Evolutionary conservation across 2,888 invertebrate species (phyloP).

Genomic region (Archaeoteleia sp.): DNA sequence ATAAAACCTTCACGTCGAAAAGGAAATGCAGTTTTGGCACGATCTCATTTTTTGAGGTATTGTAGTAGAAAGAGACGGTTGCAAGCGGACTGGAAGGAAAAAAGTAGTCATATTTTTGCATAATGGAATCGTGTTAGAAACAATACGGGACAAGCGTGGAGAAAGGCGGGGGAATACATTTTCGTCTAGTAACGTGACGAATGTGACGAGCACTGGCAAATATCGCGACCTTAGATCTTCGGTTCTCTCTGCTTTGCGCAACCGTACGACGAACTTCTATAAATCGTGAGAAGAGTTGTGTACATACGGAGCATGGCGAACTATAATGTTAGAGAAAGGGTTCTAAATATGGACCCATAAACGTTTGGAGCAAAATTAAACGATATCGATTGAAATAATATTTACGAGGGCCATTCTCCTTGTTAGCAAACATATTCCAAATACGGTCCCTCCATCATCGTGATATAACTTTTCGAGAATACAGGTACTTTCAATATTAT

Average conservation of each 20-base stretch:
- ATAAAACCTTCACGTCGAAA: no score
- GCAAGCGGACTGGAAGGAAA: constrained; percentile 39
- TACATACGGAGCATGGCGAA: constrained; percentile 28
- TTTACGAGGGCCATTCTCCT: no score
- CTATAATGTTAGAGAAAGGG: constrained; percentile 17
- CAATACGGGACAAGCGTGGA: constrained; percentile 29
- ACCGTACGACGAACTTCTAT: constrained; percentile 34
- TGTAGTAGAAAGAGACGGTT: constrained; percentile 25
- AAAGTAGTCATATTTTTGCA: constrained; percentile 65
- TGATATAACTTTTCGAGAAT: background rate
- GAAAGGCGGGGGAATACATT: constrained; percentile 45
- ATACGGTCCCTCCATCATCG: background rate
- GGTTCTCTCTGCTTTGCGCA: constrained; percentile 44
- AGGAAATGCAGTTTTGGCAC: background rate
- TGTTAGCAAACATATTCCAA: background rate
- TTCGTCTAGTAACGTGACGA: constrained; percentile 57
- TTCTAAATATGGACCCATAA: background rate
- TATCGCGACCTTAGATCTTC: constrained; percentile 54
- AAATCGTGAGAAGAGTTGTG: constrained; percentile 41
- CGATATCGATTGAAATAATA: background rate
- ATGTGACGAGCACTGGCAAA: constrained; percentile 62
- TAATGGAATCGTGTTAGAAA: constrained; percentile 58
- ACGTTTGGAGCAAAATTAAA: background rate
- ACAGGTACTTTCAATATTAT: no score
- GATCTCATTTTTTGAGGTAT: background rate